phyloP scores from a whole-genome alignment of 2,888 invertebrate species.

The Lapara coniferarum region DNA sequence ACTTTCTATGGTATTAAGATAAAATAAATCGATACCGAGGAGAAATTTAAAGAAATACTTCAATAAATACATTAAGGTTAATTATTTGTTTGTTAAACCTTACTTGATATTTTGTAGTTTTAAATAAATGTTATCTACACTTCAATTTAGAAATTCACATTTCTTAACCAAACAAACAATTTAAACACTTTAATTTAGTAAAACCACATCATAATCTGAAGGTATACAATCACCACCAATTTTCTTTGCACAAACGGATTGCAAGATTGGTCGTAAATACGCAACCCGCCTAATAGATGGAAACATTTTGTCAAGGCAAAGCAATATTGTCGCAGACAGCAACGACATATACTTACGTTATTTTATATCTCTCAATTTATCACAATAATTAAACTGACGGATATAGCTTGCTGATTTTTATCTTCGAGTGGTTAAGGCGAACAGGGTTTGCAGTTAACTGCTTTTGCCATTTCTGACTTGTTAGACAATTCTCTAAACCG shows the following conservation, averaged over 20 bases:
- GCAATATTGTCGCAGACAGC: constrained; percentile 46
- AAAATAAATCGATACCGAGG: too few relatives aligned
- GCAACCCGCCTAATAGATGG: constrained; percentile 46
- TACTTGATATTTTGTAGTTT: too few relatives aligned
- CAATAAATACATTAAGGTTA: too few relatives aligned
- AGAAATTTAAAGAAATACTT: too few relatives aligned
- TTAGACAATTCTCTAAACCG: not conserved
- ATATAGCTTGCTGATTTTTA: constrained; percentile 15
- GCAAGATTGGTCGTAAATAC: constrained; percentile 40
- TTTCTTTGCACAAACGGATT: constrained; percentile 31
- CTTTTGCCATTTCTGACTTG: not conserved
- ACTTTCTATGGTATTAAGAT: too few relatives aligned
- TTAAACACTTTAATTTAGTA: constrained; percentile 13
- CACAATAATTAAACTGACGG: constrained; percentile 29
- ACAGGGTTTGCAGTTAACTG: not conserved
- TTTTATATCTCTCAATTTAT: constrained; percentile 46
- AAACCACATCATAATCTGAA: not conserved
- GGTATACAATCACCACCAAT: constrained; percentile 23
- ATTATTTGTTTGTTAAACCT: too few relatives aligned
- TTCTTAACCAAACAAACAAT: not conserved
- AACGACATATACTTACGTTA: constrained; percentile 48
- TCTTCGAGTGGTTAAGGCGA: not conserved
- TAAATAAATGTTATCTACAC: not conserved
- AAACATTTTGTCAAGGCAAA: constrained; percentile 51
- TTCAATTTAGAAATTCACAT: not conserved